Base-by-base conservation (phyloP, 1,140 invertebrate species). In the Achroia grisella region DNA sequence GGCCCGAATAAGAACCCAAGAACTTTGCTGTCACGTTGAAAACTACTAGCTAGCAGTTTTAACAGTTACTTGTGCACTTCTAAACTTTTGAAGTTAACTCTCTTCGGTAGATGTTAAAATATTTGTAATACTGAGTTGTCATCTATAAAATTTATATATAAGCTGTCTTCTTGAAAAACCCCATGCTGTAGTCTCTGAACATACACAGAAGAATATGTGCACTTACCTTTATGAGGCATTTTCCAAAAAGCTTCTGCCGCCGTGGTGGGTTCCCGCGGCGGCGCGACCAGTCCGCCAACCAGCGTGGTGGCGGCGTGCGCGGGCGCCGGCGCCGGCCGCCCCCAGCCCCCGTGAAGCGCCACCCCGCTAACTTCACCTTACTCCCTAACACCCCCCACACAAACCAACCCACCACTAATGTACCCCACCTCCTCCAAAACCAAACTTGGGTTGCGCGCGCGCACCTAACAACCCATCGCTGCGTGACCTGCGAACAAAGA, bases 171-270 rank as follows among this genome's bases (percentile, higher is more conserved):
- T n/a, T n/a, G n/a, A n/a, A n/a, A n/a, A n/a, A n/a, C n/a, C n/a
- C n/a, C n/a, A n/a, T n/a, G n/a, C n/a, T n/a, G n/a, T n/a, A n/a
- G n/a, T n/a, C n/a, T n/a, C n/a, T n/a, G n/a, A n/a, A n/a, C n/a
- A n/a, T n/a, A n/a, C n/a, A n/a, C 13, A 6, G 17, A 37, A 37
- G 4, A 37, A 37, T 5, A 44, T 9, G 33, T 29, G 29, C 14
- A 28, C 33, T 60, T 74, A 91, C 90, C 90, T 90, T 91, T 91
- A 71, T 91, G 90, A 41, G 90, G 90, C 90, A 91, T 91, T 74
- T 90, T 91, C 90, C 89, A 90, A 69, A 90, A 89, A 52, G 89
- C 87, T 58, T 90, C 89, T 50, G 88, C 88, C 82, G 87, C 89
- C 76, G 87, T 87, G 81, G 84, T 86, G 71, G 79, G 87, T 72